These are phyloP conservation scores for Caenorhabditis brenneri DNA, from an alignment of 1,140 invertebrate genomes.

Conservation along the genomic window DNA sequence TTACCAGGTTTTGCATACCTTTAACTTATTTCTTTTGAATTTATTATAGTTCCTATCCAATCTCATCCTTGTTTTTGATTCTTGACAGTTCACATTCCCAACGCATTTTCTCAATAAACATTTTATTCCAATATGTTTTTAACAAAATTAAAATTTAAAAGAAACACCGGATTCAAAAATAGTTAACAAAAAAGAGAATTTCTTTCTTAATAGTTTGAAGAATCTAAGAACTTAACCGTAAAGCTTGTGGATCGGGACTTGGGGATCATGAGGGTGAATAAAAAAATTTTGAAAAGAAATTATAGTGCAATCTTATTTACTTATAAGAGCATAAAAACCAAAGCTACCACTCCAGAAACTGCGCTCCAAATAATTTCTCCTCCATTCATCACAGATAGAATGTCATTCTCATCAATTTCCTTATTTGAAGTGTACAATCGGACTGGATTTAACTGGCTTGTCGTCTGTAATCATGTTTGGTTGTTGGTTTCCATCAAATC, in stretches of 20 bases:
- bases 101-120: neutral
- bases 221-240: neutral
- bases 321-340: neutral
- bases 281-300: neutral
- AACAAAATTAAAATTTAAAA: neutral
- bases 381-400: conserved; percentile 29
- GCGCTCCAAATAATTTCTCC: neutral
- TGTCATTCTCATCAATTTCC: conserved; percentile 35
- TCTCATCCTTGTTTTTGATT: conserved; percentile 35
- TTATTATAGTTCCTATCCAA: neutral
- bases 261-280: neutral
- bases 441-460: conserved; percentile 28
- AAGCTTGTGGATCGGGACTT: neutral
- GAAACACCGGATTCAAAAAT: too few species aligned
- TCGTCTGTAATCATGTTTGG: conserved; percentile 27
- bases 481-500: neutral
- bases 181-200: too few species aligned
- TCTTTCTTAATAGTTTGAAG: neutral
- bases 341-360: neutral
- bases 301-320: too few species aligned
- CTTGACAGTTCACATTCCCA: neutral
- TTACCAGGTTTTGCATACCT: neutral
- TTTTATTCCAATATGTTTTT: neutral
- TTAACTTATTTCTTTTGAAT: conserved; percentile 18
- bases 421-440: conserved; percentile 32